Conservation (phyloP, 1,140 invertebrate genomes). For the Hyphantria cunea region DNA sequence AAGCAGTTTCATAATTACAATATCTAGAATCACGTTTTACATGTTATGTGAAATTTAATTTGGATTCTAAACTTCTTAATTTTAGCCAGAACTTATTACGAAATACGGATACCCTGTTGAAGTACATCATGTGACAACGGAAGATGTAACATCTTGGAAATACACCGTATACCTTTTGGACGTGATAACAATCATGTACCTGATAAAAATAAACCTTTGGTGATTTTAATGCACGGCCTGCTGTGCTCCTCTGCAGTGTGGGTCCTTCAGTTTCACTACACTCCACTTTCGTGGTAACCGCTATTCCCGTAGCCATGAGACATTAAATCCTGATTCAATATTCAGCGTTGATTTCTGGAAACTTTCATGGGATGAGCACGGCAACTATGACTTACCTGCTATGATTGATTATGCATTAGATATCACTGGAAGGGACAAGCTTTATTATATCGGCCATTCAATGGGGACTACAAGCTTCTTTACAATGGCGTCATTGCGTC, state of each 20-base stretch:
- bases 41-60: no score
- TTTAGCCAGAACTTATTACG: conserved; percentile 59
- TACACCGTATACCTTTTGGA: conserved; percentile 80
- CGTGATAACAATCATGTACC: conserved; percentile 48
- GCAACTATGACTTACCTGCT: conserved; percentile 83
- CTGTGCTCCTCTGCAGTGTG: conserved; percentile 47
- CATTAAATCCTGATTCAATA: conserved; percentile 32
- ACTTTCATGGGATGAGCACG: conserved; percentile 84
- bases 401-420: conserved; percentile 84
- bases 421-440: conserved; percentile 64
- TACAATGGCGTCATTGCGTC: conserved; percentile 82
- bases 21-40: no score
- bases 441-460: conserved; percentile 79
- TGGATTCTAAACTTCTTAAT: neutral
- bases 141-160: conserved; percentile 81
- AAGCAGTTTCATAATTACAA: no score
- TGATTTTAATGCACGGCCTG: conserved; percentile 88
- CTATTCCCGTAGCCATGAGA: conserved; percentile 83
- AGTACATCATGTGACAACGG: conserved; percentile 75
- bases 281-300: conserved; percentile 84
- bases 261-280: conserved; percentile 58
- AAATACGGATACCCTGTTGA: conserved; percentile 84
- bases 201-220: conserved; percentile 64
- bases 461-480: conserved; percentile 84
- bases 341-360: conserved; percentile 77